Evolutionary conservation across 2,113 vertebrate species (phyloP), one percentile per base, ranked within the genome.

Genomic region (Isurus oxyrinchus): DNA sequence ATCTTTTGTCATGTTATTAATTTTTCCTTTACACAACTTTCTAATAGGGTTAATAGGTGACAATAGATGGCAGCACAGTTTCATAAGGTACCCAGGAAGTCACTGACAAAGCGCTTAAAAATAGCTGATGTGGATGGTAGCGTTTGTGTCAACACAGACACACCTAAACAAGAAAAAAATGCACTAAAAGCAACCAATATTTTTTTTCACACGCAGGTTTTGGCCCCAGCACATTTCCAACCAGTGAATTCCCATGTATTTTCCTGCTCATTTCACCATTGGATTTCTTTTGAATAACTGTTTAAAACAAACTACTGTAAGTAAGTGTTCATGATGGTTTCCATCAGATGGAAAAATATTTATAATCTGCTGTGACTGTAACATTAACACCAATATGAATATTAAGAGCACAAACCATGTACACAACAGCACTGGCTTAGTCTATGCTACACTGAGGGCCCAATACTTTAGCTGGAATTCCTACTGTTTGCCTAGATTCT

Each of bases 391-490:
- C 66, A 95, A 23, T 53, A 95, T 55, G 44, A 95, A 72, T 76
- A 76, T 31, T 72, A 16, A 61, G 25, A 95, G 67, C 13, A 72
- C 25, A 76, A 31, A 31, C 23, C 40, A 76, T 16, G 27, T 19
- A 44, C 25, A 72, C 25, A 72, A 69, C 93, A 1, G 19, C 35
- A 49, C 31, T 13, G 44, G 67, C 66, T 40, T 11, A 49, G 94
- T 23, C 49, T 95, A 67, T 31, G 44, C 94, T 72, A 25, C 44
- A 35, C 10, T 25, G 49, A 95, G 0, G 40, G 31, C 44, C 23
- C 23, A 69, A 95, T 66, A 53, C 44, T 69, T 69, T 66, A 95
- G 94, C 44, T 95, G 94, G 44, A 95, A 95, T 95, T 76, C 49
- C 66, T 35, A 49, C 44, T 95, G 94, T 49, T 95, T 76, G 94